A percentile compares a stretch with the other conserved stretches of the same genome.
Evolutionary conservation across 64 coral and sea anemone species (phyloP).

Genomic region (Astreopora myriophthalma): DNA sequence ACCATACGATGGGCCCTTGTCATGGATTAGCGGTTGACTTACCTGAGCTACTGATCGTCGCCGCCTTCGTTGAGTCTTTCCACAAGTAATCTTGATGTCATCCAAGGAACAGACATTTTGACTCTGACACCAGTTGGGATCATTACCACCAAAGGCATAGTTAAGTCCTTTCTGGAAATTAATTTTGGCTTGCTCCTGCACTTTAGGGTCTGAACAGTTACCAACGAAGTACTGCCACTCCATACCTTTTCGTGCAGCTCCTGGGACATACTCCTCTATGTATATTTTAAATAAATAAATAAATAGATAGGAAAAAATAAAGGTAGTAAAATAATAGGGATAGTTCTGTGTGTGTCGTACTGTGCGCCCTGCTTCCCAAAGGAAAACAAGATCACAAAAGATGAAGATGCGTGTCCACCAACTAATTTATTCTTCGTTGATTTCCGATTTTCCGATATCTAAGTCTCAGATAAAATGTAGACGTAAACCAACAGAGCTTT

Average conservation of each 20-base stretch:
- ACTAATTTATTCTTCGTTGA: too few species aligned
- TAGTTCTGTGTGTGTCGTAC: too few species aligned
- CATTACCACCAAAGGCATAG: slow-evolving; percentile 5
- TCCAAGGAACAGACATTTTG: slow-evolving; percentile 73
- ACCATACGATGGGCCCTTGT: too few species aligned
- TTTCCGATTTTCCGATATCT: too few species aligned
- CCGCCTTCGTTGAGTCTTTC: slow-evolving; percentile 53
- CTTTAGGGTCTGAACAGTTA: slow-evolving; percentile 74
- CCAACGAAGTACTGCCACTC: slow-evolving; percentile 94
- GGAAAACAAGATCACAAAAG: too few species aligned
- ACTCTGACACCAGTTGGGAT: slow-evolving; percentile 68
- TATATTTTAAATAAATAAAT: too few species aligned
- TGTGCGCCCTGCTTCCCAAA: too few species aligned
- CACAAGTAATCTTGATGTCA: slow-evolving; percentile 81
- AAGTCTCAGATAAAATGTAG: too few species aligned
- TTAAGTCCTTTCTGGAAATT: slow-evolving; percentile 75
- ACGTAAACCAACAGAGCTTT: too few species aligned
- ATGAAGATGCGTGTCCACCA: too few species aligned
- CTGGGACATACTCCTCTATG: slow-evolving; percentile 76
- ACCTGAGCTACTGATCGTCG: slow-evolving; percentile 62
- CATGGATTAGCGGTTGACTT: background rate
- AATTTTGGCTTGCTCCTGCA: slow-evolving; percentile 79
- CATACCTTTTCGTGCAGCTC: slow-evolving; percentile 75
- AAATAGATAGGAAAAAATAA: too few species aligned
- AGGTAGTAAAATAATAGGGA: too few species aligned